Evolutionary conservation across 2,888 invertebrate genomes (phyloP).

Genomic region (Sminthurides aquaticus): DNA sequence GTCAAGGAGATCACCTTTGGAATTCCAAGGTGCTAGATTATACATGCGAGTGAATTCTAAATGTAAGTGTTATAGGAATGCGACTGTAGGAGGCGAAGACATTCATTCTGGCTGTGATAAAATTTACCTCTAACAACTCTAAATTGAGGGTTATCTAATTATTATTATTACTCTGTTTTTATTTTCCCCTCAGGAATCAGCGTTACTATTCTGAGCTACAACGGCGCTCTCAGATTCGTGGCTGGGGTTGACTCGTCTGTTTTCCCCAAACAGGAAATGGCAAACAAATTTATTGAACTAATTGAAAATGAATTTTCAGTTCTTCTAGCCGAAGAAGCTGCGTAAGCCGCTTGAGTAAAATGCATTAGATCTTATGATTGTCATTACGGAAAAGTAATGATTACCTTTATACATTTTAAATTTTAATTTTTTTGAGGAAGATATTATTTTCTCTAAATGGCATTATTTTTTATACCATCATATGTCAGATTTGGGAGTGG

Average conservation of each 20-base stretch:
- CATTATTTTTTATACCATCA: not conserved
- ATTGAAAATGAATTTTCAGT: conserved; percentile 33
- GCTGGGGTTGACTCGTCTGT: conserved; percentile 38
- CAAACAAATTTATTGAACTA: conserved; percentile 30
- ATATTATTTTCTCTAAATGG: no score
- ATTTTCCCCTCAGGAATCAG: conserved; percentile 40
- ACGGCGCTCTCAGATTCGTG: conserved; percentile 36
- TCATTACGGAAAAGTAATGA: not conserved
- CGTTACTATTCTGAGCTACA: conserved; percentile 39
- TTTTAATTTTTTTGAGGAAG: no score
- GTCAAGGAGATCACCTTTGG: no score
- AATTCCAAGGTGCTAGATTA: no score
- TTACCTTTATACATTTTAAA: not conserved
- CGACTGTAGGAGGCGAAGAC: no score
- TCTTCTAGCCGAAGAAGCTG: conserved; percentile 15
- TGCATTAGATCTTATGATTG: not conserved
- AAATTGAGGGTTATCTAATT: no score
- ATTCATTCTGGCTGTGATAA: no score
- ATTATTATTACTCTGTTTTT: no score
- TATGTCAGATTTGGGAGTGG: not conserved
- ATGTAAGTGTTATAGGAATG: no score
- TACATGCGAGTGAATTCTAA: no score
- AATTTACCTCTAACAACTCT: no score
- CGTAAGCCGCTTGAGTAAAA: not conserved
- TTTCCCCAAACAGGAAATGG: conserved; percentile 32